Evolutionary conservation across 2,113 vertebrate genomes (phyloP).

Genomic region (Atherinomorus stipes): DNA sequence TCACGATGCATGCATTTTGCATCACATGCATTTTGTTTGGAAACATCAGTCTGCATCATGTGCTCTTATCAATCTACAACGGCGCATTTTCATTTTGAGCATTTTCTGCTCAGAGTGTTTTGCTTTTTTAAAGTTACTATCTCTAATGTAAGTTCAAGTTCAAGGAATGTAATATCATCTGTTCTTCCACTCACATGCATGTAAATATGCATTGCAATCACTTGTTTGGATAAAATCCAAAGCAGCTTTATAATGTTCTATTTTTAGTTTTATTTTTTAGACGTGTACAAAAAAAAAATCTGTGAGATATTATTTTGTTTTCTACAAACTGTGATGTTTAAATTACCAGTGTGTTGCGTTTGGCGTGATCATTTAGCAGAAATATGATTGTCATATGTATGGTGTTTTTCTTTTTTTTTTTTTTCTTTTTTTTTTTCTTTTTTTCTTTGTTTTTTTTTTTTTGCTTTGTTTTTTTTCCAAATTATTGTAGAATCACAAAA

Average conservation of each 20-base stretch:
- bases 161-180: no score
- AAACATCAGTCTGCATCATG: neutral
- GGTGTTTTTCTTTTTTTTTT: no score
- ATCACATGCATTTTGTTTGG: neutral
- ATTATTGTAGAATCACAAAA: neutral
- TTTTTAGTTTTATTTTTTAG: neutral
- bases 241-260: neutral
- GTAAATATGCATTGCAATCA: no score
- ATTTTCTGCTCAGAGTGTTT: neutral
- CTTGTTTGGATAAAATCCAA: no score
- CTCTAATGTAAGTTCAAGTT: no score
- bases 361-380: neutral
- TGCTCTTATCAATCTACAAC: no score
- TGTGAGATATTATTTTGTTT: no score
- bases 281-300: neutral
- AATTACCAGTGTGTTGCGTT: no score
- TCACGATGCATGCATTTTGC: neutral
- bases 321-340: no score
- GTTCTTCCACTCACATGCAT: neutral
- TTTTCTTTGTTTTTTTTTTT: no score
- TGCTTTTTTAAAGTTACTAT: neutral
- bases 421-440: no score
- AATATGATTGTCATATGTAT: neutral
- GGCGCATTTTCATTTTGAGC: neutral
- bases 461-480: no score